phyloP scores from a whole-genome alignment of 2,888 invertebrate genomes.

The Troides oblongomaculatus region DNA sequence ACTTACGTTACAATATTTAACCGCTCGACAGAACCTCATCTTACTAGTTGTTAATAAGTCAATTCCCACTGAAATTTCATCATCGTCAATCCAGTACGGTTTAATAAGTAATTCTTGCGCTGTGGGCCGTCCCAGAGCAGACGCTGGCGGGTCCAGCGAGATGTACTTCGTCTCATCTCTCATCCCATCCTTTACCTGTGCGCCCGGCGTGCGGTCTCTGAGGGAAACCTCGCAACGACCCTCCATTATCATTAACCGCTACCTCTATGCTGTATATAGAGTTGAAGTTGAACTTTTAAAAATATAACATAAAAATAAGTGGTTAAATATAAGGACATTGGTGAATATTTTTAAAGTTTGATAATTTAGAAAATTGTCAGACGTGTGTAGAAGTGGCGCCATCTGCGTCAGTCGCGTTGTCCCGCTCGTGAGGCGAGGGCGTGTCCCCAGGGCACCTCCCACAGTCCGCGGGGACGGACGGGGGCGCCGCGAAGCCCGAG shows the following conservation, averaged over 20 bases:
- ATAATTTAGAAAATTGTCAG: constrained; percentile 34
- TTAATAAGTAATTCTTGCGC: constrained; percentile 73
- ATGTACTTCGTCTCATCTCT: constrained; percentile 64
- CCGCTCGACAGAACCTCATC: constrained; percentile 69
- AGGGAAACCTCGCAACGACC: constrained; percentile 59
- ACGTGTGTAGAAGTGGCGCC: constrained; percentile 61
- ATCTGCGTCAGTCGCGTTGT: constrained; percentile 61
- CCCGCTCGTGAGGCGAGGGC: constrained; percentile 80
- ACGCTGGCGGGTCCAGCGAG: constrained; percentile 64
- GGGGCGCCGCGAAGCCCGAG: constrained; percentile 77
- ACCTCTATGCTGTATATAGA: constrained; percentile 43
- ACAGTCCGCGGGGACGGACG: constrained; percentile 77
- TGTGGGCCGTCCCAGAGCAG: constrained; percentile 69
- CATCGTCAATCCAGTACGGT: constrained; percentile 76
- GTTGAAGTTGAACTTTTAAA: constrained; percentile 25
- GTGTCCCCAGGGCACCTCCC: constrained; percentile 78
- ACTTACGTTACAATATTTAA: constrained; percentile 56
- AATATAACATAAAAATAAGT: constrained; percentile 11
- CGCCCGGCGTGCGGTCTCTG: constrained; percentile 56
- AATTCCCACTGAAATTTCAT: constrained; percentile 79
- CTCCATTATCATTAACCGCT: constrained; percentile 56
- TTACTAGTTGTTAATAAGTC: constrained; percentile 66
- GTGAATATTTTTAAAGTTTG: constrained; percentile 30
- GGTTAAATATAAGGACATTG: constrained; percentile 17
- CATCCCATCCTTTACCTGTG: constrained; percentile 65